Conservation (phyloP, 2,113 vertebrate species). For the Coracopsis vasa region DNA sequence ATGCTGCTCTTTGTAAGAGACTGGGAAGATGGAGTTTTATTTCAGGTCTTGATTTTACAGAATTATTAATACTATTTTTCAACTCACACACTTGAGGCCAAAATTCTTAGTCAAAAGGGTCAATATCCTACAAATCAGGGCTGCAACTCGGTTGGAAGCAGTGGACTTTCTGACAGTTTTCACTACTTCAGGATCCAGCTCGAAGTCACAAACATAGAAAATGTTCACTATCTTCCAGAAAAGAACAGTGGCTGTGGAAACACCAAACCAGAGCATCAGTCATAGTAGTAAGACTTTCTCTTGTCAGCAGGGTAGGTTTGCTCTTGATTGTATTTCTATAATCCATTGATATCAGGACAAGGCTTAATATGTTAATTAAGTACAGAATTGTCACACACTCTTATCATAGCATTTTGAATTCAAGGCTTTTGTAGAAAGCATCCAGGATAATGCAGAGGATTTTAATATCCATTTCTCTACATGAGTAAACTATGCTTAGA, state of each 20-base stretch:
- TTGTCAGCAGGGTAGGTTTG: neutral
- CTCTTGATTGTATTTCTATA: neutral
- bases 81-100: neutral
- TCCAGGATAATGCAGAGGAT: neutral
- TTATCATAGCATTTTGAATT: neutral
- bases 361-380: constrained; percentile 6
- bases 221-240: neutral
- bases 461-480: neutral
- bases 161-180: neutral
- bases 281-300: neutral
- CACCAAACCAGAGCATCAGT: neutral
- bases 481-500: neutral
- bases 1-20: neutral
- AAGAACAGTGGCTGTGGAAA: neutral
- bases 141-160: neutral
- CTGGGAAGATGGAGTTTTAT: neutral
- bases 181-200: neutral
- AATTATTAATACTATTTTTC: neutral
- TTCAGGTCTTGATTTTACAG: neutral
- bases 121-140: neutral
- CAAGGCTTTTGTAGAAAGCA: neutral
- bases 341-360: neutral
- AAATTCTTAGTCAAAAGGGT: neutral
- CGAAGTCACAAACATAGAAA: neutral
- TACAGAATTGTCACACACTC: neutral